Percentiles rank a stretch among this genome's conserved stretches.
phyloP scores from a whole-genome alignment of 2,797 vertebrate species.

The Lerista edwardsae region DNA sequence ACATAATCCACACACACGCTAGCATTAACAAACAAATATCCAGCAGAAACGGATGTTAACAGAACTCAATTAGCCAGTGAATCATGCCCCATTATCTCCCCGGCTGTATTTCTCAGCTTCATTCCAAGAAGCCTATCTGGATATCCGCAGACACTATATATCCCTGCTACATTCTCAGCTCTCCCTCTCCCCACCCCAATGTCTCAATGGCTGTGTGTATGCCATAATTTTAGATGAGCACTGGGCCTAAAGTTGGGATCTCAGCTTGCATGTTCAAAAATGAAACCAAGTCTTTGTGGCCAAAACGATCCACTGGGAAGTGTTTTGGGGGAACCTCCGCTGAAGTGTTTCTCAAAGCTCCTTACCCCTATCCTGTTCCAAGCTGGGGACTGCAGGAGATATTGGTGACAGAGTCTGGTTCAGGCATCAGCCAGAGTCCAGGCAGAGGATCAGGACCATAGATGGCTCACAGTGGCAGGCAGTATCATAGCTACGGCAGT shows the following conservation, averaged over 20 bases:
- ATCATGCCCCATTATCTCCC: neutral
- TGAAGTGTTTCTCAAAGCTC: neutral
- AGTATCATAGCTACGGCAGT: too few species aligned
- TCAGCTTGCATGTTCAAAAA: neutral
- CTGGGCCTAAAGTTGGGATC: too few species aligned
- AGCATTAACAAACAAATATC: constrained; percentile 15
- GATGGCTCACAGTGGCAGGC: too few species aligned
- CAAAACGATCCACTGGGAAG: neutral
- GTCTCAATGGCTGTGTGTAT: neutral
- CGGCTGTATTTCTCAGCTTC: neutral
- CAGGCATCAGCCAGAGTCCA: too few species aligned
- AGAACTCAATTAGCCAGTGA: neutral
- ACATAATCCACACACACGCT: neutral
- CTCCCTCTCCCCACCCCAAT: neutral
- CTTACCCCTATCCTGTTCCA: neutral
- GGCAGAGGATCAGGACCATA: too few species aligned
- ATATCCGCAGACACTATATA: neutral
- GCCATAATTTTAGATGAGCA: neutral
- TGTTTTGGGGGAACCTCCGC: neutral
- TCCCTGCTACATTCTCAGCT: neutral
- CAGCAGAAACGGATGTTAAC: constrained; percentile 23
- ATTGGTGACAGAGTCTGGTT: too few species aligned
- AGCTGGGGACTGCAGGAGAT: too few species aligned
- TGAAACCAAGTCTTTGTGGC: neutral
- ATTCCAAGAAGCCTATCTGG: neutral